phyloP scores from a whole-genome alignment of 2,113 vertebrate species.

The Egretta garzetta region DNA sequence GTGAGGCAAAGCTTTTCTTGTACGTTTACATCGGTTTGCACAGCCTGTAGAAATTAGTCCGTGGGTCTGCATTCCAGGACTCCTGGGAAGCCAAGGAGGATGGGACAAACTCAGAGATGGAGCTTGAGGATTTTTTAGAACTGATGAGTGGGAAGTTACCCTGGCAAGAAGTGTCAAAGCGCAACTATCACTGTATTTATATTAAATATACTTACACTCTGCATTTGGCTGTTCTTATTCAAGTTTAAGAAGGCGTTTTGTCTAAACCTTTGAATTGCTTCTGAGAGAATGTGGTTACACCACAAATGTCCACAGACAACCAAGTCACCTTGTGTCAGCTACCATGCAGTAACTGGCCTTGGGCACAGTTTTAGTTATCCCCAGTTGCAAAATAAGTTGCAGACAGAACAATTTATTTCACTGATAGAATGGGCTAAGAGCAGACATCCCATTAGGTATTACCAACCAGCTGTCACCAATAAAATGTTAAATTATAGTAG shows the following conservation, averaged over 20 bases:
- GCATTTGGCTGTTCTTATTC: neutral
- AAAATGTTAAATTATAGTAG: neutral
- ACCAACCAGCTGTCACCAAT: neutral
- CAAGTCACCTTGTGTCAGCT: neutral
- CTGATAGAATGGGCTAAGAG: neutral
- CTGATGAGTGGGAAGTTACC: neutral
- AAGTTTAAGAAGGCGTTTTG: neutral
- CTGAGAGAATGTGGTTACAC: neutral
- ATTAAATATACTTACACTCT: neutral
- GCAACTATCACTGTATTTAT: neutral
- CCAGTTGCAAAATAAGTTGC: neutral
- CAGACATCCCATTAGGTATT: neutral
- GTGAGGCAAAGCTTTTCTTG: neutral
- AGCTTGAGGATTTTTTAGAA: conserved; percentile 22
- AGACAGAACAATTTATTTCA: neutral
- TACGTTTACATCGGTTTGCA: neutral
- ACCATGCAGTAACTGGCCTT: neutral
- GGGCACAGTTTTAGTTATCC: neutral
- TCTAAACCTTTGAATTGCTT: neutral
- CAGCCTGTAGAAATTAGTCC: neutral
- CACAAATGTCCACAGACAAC: neutral
- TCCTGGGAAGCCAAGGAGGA: neutral
- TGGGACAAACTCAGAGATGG: neutral
- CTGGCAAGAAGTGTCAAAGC: conserved; percentile 14
- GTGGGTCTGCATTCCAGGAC: neutral